phyloP scores from a whole-genome alignment of 2,888 invertebrate species.

The Frankliniella intonsa region DNA sequence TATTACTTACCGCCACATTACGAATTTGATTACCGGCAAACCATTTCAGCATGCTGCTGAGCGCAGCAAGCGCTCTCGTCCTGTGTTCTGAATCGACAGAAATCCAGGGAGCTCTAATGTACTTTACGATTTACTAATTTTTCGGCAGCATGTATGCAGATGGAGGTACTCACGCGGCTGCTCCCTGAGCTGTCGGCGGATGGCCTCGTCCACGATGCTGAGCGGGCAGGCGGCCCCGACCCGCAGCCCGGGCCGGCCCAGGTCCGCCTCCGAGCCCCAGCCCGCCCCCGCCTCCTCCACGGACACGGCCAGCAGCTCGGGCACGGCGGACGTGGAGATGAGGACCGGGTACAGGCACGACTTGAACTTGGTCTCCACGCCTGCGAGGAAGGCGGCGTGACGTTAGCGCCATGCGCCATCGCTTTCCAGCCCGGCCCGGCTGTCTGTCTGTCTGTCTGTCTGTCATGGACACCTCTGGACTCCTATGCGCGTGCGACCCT shows the following conservation, averaged over 20 bases:
- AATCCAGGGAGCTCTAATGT: background rate
- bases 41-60: conserved; percentile 83
- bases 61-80: conserved; percentile 61
- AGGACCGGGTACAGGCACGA: conserved; percentile 72
- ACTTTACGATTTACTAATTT: background rate
- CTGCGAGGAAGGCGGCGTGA: conserved; percentile 42
- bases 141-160: background rate
- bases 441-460: too few species aligned
- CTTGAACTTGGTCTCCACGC: conserved; percentile 85
- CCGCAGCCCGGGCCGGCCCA: conserved; percentile 48
- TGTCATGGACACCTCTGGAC: too few species aligned
- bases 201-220: conserved; percentile 63
- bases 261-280: background rate
- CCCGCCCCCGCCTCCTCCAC: conserved; percentile 50
- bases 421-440: too few species aligned
- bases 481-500: too few species aligned
- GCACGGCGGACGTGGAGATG: conserved; percentile 65
- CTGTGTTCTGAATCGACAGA: conserved; percentile 48
- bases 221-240: conserved; percentile 79
- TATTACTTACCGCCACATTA: conserved; percentile 69
- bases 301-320: conserved; percentile 60
- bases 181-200: conserved; percentile 54
- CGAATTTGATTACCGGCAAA: conserved; percentile 94
- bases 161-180: conserved; percentile 45
- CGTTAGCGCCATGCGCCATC: too few species aligned